Conservation (phyloP, 1,140 invertebrate genomes). For the Orchesella cincta region DNA sequence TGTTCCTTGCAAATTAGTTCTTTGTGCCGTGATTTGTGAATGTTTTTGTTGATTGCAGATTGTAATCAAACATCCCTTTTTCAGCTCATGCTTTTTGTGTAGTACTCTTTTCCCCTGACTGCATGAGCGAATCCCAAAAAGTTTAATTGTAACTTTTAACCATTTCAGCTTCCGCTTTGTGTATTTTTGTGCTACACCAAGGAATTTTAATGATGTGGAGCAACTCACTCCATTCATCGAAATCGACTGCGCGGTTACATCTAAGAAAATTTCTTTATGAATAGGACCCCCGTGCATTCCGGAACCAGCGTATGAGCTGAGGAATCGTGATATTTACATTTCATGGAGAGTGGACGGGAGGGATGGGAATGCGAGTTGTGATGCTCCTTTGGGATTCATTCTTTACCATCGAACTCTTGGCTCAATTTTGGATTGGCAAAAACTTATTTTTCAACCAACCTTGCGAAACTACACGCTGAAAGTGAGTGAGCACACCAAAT, state of each 20-base stretch:
- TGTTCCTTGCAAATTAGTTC: too few species aligned
- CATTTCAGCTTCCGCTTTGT: not conserved
- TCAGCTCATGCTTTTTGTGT: too few species aligned
- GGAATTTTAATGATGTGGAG: not conserved
- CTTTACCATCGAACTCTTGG: constrained; percentile 44
- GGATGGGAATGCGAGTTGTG: constrained; percentile 8
- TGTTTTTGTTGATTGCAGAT: too few species aligned
- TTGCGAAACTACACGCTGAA: constrained; percentile 42
- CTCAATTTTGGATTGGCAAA: constrained; percentile 40
- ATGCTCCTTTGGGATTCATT: constrained; percentile 43
- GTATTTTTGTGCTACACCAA: not conserved
- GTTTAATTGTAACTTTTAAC: not conserved
- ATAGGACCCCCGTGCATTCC: constrained; percentile 37
- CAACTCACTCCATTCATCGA: too few species aligned
- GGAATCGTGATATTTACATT: constrained; percentile 40
- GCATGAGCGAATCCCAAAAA: not conserved
- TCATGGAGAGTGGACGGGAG: constrained; percentile 27
- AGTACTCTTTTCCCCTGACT: too few species aligned
- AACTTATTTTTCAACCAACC: constrained; percentile 35
- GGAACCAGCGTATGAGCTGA: constrained; percentile 31
- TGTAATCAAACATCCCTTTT: too few species aligned
- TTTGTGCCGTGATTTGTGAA: too few species aligned
- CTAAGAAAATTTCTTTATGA: too few species aligned
- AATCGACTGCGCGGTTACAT: too few species aligned
- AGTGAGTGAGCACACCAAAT: constrained; percentile 7